A percentile compares a stretch with the other conserved stretches of the same genome.
Conservation (phyloP, 2,888 invertebrate species). For the Drosophila buzzatii region DNA sequence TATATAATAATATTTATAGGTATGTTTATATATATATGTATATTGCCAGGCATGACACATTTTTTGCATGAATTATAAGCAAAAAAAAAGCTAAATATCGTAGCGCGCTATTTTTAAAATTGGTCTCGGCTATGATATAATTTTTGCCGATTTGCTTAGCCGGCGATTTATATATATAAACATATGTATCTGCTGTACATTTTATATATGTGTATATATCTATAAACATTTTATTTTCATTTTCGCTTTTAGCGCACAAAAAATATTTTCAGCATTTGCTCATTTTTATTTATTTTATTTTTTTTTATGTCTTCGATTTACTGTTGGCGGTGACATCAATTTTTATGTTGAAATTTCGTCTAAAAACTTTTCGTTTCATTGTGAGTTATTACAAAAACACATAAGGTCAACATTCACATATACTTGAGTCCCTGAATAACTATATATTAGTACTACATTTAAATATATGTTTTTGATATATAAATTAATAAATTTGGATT, state of each 20-base stretch:
- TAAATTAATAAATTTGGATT: background rate
- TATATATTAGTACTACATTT: background rate
- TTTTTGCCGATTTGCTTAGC: constrained; percentile 72
- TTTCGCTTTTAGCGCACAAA: constrained; percentile 61
- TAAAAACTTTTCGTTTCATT: constrained; percentile 23
- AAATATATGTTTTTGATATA: background rate
- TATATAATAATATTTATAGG: constrained; percentile 16
- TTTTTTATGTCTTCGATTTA: constrained; percentile 35
- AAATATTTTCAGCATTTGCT: constrained; percentile 62
- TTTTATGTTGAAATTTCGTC: constrained; percentile 40
- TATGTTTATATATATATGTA: constrained; percentile 1
- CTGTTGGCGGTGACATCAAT: constrained; percentile 60
- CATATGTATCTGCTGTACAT: constrained; percentile 11
- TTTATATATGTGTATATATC: constrained; percentile 12
- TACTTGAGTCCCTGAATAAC: constrained; percentile 17
- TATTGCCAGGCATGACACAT: constrained; percentile 70
- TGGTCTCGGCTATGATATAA: constrained; percentile 73
- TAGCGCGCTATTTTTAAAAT: constrained; percentile 75
- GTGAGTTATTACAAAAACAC: constrained; percentile 55
- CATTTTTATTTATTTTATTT: constrained; percentile 48
- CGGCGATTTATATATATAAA: constrained; percentile 56
- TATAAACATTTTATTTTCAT: constrained; percentile 61
- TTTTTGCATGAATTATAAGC: constrained; percentile 59
- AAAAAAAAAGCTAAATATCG: constrained; percentile 39
- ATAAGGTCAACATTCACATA: constrained; percentile 37